Evolutionary conservation across 2,888 invertebrate species (phyloP), one percentile per base, ranked within the genome.

Genomic region (Timandra comae): DNA sequence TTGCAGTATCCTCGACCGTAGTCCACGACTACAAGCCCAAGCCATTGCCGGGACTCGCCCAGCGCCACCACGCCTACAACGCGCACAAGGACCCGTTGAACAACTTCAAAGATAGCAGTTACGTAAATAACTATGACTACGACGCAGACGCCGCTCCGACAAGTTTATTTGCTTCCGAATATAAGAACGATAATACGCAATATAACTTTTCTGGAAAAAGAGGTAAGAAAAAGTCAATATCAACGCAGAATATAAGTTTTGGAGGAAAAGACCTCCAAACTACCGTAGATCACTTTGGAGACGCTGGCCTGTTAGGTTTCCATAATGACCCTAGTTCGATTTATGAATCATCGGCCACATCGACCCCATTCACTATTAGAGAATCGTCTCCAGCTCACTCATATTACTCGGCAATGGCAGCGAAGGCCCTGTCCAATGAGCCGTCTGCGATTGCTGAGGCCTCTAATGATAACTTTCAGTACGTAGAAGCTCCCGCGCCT

Each of bases 231-330:
- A 85, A 84, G 45, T 81, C 86, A 0, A 58, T 81, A 41, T 85
- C 85, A 1, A 76, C 75, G 1, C 85, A 85, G 52, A 84, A 80
- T 38, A 72, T 86, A 24, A 77, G 63, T 34, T 82, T 85, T 50
- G 80, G 79, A 7, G 73, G 74, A 11, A 65, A 74, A 46, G 78
- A 77, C 30, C 75, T 73, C 38, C 63, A 74, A 35, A 74, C 74
- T 7, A 67, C 67, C 3, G 63, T 79, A 5, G 76, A 82, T 44
- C 81, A 82, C 46, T 50, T 79, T 30, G 65, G 63, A 13, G 73
- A 75, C 32, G 11, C 59, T 8, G 66, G 47, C 19, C 42, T 56
- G 26, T 52, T 62, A 35, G 45, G 63, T 40, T 47, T 57, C 10
- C 39, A 57, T 2, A 63, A 63, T 22, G 65, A 62, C 12, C 35